These are phyloP conservation scores for Pogonocichla stellata DNA, from an alignment of 2,113 vertebrate species.

Conservation along the genomic window DNA sequence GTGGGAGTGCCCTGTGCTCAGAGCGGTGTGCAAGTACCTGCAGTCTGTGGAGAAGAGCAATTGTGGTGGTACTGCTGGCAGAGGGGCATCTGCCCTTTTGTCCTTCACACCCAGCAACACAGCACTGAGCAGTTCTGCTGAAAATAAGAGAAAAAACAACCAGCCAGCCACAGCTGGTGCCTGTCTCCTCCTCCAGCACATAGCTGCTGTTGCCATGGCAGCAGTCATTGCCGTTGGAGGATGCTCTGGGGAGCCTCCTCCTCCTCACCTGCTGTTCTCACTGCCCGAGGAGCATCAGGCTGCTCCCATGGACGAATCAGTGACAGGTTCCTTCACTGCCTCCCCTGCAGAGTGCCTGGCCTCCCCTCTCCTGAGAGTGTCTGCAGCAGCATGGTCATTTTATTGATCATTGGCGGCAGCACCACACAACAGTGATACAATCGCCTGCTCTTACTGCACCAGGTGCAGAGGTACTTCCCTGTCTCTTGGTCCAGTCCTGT, in stretches of 20 bases:
- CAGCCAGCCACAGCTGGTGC: slow-evolving; percentile 33
- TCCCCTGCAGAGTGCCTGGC: neutral
- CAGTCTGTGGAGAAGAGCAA: neutral
- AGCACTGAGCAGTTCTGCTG: neutral
- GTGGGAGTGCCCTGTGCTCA: neutral
- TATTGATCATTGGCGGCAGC: neutral
- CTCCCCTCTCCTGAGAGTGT: neutral
- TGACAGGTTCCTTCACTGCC: neutral
- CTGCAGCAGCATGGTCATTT: neutral
- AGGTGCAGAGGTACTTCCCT: neutral
- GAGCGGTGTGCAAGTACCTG: fast-evolving
- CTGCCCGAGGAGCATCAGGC: neutral
- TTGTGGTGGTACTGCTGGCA: neutral
- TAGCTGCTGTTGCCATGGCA: slow-evolving; percentile 50
- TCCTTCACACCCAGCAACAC: neutral
- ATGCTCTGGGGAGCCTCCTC: neutral
- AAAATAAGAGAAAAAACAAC: neutral
- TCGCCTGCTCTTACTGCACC: neutral
- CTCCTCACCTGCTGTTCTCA: neutral
- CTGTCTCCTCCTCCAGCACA: neutral
- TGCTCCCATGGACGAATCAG: neutral
- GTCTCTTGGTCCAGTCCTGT: neutral
- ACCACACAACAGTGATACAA: neutral
- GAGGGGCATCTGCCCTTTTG: neutral
- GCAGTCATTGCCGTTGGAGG: neutral